phyloP scores from a whole-genome alignment of 23 tunicate species.

The Trididemnum clinides region DNA sequence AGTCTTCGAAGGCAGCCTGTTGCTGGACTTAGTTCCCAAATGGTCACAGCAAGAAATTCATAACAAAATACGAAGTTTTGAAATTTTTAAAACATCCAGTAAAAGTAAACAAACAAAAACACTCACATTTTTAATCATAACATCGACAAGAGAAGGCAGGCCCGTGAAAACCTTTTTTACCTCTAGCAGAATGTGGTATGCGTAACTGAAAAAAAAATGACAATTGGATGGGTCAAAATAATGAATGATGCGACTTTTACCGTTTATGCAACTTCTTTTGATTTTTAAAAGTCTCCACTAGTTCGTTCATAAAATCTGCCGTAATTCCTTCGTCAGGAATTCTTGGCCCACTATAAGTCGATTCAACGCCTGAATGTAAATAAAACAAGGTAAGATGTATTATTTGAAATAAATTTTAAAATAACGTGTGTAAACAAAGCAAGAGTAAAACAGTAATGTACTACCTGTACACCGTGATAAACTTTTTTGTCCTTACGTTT shows the following conservation, averaged over 20 bases:
- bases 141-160: slow-evolving; percentile 78
- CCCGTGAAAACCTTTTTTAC: slow-evolving; percentile 55
- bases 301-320: slow-evolving; percentile 68
- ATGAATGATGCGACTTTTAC: too few species aligned
- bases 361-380: slow-evolving; percentile 78
- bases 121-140: slow-evolving; percentile 75
- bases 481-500: too few species aligned
- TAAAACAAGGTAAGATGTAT: too few species aligned
- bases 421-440: too few species aligned
- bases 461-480: too few species aligned
- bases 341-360: slow-evolving; percentile 74
- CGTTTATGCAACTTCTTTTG: slow-evolving; percentile 78
- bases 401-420: too few species aligned
- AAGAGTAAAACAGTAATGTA: too few species aligned
- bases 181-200: slow-evolving; percentile 80
- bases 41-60: background rate
- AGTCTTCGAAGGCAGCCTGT: too few species aligned
- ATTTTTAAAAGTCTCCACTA: slow-evolving; percentile 61
- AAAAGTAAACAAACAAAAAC: background rate
- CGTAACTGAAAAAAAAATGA: slow-evolving; percentile 73
- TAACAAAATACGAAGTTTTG: too few species aligned
- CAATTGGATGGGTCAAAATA: too few species aligned
- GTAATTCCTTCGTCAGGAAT: slow-evolving; percentile 81
- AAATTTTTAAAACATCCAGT: background rate
- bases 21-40: too few species aligned